phyloP scores from a whole-genome alignment of 2,113 vertebrate genomes.

The Hippocampus barbouri region DNA sequence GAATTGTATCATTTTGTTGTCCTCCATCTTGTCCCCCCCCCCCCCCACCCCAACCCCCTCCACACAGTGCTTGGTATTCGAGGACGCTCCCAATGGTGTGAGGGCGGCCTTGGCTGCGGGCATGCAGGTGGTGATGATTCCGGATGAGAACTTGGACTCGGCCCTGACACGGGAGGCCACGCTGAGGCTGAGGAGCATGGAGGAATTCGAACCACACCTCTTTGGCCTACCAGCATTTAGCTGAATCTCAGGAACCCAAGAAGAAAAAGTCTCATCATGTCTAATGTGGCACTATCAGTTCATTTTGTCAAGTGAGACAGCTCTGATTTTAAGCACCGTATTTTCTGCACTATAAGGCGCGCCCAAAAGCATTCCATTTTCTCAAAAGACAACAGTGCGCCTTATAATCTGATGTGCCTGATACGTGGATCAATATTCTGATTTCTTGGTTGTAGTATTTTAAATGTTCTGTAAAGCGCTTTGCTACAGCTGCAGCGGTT shows the following conservation, averaged over 20 bases:
- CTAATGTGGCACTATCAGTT: neutral
- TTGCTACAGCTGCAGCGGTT: too few relatives aligned
- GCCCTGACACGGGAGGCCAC: slow-evolving; percentile 75
- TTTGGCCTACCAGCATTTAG: slow-evolving; percentile 83
- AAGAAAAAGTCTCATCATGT: too few relatives aligned
- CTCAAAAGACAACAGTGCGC: too few relatives aligned
- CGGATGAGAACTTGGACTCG: slow-evolving; percentile 77
- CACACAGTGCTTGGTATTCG: slow-evolving; percentile 87
- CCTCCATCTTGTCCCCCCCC: slow-evolving; percentile 8
- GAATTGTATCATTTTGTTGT: slow-evolving; percentile 27
- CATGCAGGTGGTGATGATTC: slow-evolving; percentile 94
- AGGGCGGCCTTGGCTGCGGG: slow-evolving; percentile 77
- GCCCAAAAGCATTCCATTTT: too few relatives aligned
- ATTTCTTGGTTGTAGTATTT: too few relatives aligned
- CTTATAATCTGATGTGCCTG: too few relatives aligned
- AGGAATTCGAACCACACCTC: slow-evolving; percentile 81
- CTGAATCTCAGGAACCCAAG: too few relatives aligned
- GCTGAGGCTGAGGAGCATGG: slow-evolving; percentile 77
- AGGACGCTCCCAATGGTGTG: slow-evolving; percentile 87
- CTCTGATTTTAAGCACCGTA: neutral
- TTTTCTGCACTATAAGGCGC: too few relatives aligned
- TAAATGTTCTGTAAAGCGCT: too few relatives aligned
- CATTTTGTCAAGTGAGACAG: too few relatives aligned
- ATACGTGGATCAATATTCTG: too few relatives aligned
- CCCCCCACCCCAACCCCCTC: neutral